These are phyloP conservation scores for Lytechinus pictus DNA, from an alignment of 35 echinoderm and acorn worm species.

Conservation along the genomic window DNA sequence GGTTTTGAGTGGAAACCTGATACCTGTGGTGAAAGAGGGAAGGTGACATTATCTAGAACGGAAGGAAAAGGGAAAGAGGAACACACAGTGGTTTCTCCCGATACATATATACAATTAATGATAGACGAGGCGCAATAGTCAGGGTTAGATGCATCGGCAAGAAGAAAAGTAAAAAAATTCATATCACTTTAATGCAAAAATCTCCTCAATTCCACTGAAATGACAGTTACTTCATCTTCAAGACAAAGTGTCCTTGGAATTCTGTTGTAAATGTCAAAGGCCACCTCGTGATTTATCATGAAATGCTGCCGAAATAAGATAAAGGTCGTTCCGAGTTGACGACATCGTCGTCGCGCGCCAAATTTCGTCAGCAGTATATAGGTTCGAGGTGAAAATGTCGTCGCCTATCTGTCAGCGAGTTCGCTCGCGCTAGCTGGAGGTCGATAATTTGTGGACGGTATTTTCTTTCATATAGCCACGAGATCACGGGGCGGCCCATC, in stretches of 20 bases:
- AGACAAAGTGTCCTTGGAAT: neutral
- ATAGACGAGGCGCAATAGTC: neutral
- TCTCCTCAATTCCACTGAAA: neutral
- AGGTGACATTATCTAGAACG: neutral
- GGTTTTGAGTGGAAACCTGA: neutral
- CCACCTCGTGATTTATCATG: neutral
- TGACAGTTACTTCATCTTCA: conserved; percentile 12
- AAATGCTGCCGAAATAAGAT: conserved; percentile 18
- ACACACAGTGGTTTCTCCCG: neutral
- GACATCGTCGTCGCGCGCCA: neutral
- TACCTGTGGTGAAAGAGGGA: neutral
- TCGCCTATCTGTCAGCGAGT: conserved; percentile 27
- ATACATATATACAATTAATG: neutral
- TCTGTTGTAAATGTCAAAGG: neutral
- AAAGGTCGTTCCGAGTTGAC: neutral
- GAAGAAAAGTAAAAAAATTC: neutral
- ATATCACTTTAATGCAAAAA: neutral
- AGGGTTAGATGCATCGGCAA: neutral
- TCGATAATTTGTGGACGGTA: conserved; percentile 22
- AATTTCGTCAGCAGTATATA: conserved; percentile 12
- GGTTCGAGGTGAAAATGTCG: conserved; percentile 24
- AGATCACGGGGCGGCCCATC: neutral
- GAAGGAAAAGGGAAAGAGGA: neutral
- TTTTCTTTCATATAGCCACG: conserved; percentile 19
- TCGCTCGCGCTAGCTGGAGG: neutral